Evolutionary conservation across 2,888 invertebrate species (phyloP).

Genomic region (Drosophila flavopinicola): DNA sequence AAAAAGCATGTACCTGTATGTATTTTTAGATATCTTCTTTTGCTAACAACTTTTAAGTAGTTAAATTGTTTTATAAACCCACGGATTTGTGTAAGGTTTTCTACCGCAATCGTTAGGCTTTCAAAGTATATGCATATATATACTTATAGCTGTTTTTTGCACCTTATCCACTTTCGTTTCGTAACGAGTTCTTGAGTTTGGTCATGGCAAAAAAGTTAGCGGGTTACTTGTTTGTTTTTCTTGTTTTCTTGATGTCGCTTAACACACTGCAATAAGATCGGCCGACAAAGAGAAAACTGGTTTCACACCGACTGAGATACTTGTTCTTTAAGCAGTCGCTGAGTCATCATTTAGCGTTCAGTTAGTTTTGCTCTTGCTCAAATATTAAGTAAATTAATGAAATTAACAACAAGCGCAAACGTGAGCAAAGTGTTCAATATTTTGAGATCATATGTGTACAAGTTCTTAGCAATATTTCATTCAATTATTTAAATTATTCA

Average conservation of each 20-base stretch:
- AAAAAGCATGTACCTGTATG: too few species aligned
- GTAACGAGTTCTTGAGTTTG: conserved; percentile 47
- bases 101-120: conserved; percentile 8
- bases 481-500: not conserved
- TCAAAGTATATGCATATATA: not conserved
- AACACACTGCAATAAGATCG: conserved; percentile 53
- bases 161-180: conserved; percentile 51
- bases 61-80: conserved; percentile 7
- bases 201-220: conserved; percentile 56
- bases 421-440: conserved; percentile 21
- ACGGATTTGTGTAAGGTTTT: not conserved
- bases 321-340: conserved; percentile 30
- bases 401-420: conserved; percentile 33
- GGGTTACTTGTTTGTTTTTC: conserved; percentile 23
- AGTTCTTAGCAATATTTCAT: not conserved
- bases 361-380: not conserved
- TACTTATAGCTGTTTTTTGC: conserved; percentile 9
- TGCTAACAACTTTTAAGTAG: not conserved
- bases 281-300: conserved; percentile 48
- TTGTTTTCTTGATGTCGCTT: conserved; percentile 28
- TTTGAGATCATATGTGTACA: conserved; percentile 7
- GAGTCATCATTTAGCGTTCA: conserved; percentile 38
- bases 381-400: conserved; percentile 31
- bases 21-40: too few species aligned
- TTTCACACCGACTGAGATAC: conserved; percentile 27